phyloP scores from a whole-genome alignment of 2,888 invertebrate genomes.

The Euplagia quadripunctaria region DNA sequence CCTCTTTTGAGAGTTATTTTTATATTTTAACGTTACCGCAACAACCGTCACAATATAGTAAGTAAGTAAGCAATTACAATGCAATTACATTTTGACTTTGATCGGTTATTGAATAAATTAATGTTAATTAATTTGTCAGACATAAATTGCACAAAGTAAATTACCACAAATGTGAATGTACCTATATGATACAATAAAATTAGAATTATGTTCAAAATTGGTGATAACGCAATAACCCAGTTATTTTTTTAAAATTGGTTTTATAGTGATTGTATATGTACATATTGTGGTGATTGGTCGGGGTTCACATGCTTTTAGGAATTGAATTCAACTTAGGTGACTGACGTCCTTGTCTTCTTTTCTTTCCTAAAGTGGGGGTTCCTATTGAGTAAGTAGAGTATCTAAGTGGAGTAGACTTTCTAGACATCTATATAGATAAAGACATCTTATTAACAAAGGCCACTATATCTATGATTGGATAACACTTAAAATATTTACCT shows the following conservation, averaged over 20 bases:
- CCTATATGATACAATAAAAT: neutral
- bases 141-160: neutral
- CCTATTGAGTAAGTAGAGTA: no score
- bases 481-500: no score
- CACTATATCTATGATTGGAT: no score
- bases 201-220: neutral
- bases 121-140: no score
- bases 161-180: neutral
- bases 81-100: neutral
- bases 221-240: neutral
- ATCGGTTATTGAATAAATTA: no score
- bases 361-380: neutral
- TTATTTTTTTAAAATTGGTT: neutral
- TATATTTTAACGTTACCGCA: slow-evolving; percentile 4
- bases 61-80: neutral
- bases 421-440: no score
- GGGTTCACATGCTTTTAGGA: neutral
- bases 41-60: neutral
- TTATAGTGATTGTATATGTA: neutral
- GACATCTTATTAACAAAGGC: no score
- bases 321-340: neutral
- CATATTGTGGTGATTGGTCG: neutral
- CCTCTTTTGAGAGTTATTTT: slow-evolving; percentile 23
- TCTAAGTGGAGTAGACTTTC: no score
- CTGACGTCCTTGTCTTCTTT: neutral